Base-by-base conservation (phyloP, 2,797 vertebrate species). In the Anguilla megastoma region DNA sequence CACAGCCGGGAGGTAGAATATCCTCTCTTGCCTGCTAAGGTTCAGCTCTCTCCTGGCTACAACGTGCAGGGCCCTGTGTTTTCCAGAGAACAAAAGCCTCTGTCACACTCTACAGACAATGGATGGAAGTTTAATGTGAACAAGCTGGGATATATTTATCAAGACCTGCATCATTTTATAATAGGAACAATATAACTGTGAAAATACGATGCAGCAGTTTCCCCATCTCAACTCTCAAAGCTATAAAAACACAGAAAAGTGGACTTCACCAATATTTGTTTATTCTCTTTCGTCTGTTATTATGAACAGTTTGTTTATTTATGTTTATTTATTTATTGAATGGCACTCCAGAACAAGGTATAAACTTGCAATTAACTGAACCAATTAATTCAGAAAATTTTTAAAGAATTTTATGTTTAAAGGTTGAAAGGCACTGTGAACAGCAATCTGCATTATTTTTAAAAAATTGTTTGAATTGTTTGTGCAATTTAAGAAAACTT, bases 1-100 rank as follows among this genome's bases (percentile, higher is more conserved):
- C 89, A 91, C 74, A 16, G 85, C 76, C 54, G 60, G 66, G 18
- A 52, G 45, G 71, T n/a, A 27, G 48, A 27, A 48, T 86, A 21
- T 56, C 69, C 86, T 79, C 50, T 36, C 69, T 79, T 52, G 66
- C 79, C 48, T 79, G 27, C 27, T 41, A 1, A 36, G 54, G 54
- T 66, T 88, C 41, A 30, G 60, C 50, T 79, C 30, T 14, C 30
- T 33, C 48, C 27, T 86, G 24, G 69, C 18, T 52, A 74, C 3
- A 14, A n/a, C 3, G 45, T 50, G 33, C 84, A 45, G 14, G n/a
- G 33, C 24, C 10, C 36, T 50, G 41, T 36, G 52, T 76, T 85
- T 85, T 56, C 83, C 58, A 30, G 84, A 54, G 87, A 58, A 71
- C 2, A 52, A 30, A 56, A 48, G 7, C 18, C 45, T 82, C 45